These are phyloP conservation scores for Hypena proboscidalis DNA, from an alignment of 2,888 invertebrate genomes.

Conservation along the genomic window DNA sequence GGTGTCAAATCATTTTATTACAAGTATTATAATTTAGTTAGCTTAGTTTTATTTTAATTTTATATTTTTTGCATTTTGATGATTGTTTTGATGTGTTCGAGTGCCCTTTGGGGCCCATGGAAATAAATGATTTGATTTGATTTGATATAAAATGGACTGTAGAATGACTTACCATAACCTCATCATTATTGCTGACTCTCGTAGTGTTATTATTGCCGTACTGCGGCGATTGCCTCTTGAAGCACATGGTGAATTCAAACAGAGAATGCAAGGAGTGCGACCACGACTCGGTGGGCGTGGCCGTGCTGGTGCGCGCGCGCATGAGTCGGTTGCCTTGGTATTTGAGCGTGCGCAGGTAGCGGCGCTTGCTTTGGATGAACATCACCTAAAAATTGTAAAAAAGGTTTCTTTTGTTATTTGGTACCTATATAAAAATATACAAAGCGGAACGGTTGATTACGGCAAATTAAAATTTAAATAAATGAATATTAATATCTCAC, in stretches of 20 bases:
- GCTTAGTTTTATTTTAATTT: too few relatives aligned
- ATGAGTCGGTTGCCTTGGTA: conserved; percentile 78
- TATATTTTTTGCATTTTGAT: too few relatives aligned
- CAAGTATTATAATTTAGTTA: too few relatives aligned
- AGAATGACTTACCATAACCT: conserved; percentile 64
- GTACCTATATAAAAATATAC: background rate
- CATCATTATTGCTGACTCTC: conserved; percentile 62
- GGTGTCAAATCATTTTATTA: too few relatives aligned
- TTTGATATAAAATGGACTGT: background rate
- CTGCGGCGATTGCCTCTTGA: conserved; percentile 51
- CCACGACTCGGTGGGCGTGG: conserved; percentile 51
- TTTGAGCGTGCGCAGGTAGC: conserved; percentile 80
- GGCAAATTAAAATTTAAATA: too few relatives aligned
- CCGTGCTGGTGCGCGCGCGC: conserved; percentile 55
- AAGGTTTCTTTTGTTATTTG: background rate
- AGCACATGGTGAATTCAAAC: conserved; percentile 72
- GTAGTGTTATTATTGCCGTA: conserved; percentile 71
- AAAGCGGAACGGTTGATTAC: too few relatives aligned
- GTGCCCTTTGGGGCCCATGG: too few relatives aligned
- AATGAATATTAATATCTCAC: too few relatives aligned
- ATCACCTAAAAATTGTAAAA: conserved; percentile 65
- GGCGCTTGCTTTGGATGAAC: conserved; percentile 80
- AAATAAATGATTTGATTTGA: too few relatives aligned
- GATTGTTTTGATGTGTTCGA: too few relatives aligned
- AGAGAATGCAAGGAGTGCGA: conserved; percentile 55